phyloP scores from a whole-genome alignment of 1,140 invertebrate genomes.

The Papilio aristodemus region DNA sequence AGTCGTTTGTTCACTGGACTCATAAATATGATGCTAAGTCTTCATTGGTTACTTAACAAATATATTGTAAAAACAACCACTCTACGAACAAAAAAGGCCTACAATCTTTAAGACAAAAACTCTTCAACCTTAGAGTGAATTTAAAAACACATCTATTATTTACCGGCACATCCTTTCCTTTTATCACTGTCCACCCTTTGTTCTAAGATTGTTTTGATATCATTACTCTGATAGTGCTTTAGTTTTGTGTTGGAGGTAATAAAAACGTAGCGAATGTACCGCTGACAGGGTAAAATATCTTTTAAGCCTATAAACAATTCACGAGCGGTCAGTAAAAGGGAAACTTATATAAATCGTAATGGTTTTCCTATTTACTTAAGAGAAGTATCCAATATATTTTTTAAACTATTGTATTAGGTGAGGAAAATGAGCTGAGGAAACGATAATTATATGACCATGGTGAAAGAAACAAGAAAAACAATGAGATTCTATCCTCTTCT shows the following conservation, averaged over 20 bases:
- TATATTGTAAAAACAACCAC: background rate
- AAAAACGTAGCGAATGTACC: slow-evolving; percentile 41
- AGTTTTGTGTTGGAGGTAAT: slow-evolving; percentile 39
- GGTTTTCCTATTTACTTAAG: slow-evolving; percentile 39
- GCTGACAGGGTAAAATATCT: slow-evolving; percentile 44
- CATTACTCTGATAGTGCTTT: slow-evolving; percentile 39
- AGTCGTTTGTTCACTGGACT: background rate
- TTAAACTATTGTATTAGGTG: background rate
- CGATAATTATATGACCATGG: background rate
- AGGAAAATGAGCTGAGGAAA: background rate
- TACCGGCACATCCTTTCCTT: slow-evolving; percentile 22
- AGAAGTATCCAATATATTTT: slow-evolving; percentile 12
- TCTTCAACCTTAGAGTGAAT: slow-evolving; percentile 3
- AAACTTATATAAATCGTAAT: slow-evolving; percentile 37
- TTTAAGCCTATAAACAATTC: slow-evolving; percentile 61
- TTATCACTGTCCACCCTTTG: slow-evolving; percentile 39
- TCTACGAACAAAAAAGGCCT: background rate
- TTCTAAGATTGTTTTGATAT: slow-evolving; percentile 41
- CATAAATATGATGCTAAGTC: background rate
- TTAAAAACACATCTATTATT: slow-evolving; percentile 27
- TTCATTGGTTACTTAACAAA: background rate
- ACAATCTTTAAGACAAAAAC: background rate
- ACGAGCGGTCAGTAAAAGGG: slow-evolving; percentile 45
- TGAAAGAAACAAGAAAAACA: too few species aligned
- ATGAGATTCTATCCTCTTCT: too few species aligned